Conservation (phyloP, 2,888 invertebrate species). For the Ecdyonurus torrentis region DNA sequence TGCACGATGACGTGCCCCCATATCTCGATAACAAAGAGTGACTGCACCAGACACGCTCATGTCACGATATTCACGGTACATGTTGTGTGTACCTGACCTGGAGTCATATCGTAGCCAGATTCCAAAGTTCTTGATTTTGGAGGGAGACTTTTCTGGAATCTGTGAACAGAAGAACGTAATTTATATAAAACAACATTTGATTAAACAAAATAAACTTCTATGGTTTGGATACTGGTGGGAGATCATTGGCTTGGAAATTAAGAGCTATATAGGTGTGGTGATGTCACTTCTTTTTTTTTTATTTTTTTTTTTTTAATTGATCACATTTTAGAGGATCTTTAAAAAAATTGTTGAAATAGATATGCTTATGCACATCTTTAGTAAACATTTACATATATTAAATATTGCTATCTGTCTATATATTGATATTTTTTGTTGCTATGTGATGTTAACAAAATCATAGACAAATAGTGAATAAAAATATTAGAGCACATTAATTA, state of each 20-base stretch:
- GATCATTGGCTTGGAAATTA: not conserved
- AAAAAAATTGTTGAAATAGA: too few species aligned
- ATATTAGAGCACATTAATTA: too few species aligned
- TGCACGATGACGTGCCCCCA: slow-evolving; percentile 97
- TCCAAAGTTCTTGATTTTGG: slow-evolving; percentile 96
- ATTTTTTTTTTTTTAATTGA: not conserved
- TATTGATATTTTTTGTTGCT: too few species aligned
- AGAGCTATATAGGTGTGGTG: too few species aligned
- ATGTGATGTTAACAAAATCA: too few species aligned
- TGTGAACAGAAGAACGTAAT: slow-evolving; percentile 22
- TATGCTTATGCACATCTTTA: too few species aligned
- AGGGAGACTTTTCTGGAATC: slow-evolving; percentile 82
- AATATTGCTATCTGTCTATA: too few species aligned
- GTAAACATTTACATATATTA: too few species aligned
- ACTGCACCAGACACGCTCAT: slow-evolving; percentile 90
- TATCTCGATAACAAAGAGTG: slow-evolving; percentile 95
- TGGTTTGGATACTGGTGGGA: not conserved
- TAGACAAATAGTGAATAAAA: too few species aligned
- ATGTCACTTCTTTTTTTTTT: too few species aligned
- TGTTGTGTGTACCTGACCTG: slow-evolving; percentile 97
- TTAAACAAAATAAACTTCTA: not conserved
- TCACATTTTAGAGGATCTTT: too few species aligned
- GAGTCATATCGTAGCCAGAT: slow-evolving; percentile 99
- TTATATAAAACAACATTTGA: not conserved
- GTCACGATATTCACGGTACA: slow-evolving; percentile 99